A percentile compares a stretch with the other conserved stretches of the same genome.
These are phyloP conservation scores for Leptinotarsa rubiginosa DNA, from an alignment of 2,888 invertebrate species.

Conservation along the genomic window DNA sequence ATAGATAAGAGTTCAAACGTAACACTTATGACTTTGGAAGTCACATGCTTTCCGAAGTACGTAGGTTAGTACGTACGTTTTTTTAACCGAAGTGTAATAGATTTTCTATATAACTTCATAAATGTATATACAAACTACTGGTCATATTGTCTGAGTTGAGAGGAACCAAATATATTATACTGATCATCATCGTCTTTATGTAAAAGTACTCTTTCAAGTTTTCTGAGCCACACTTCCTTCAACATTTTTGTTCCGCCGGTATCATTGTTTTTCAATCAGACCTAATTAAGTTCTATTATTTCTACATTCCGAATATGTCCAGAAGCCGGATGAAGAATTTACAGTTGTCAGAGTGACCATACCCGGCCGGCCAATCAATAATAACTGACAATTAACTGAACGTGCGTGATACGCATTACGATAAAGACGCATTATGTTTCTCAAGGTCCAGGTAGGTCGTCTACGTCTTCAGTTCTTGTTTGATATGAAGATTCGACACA, in stretches of 20 bases:
- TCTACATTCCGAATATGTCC: slow-evolving; percentile 19
- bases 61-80: too few species aligned
- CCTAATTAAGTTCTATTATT: slow-evolving; percentile 21
- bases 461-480: too few species aligned
- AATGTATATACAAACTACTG: too few species aligned
- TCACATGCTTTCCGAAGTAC: too few species aligned
- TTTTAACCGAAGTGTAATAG: too few species aligned
- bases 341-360: slow-evolving; percentile 12
- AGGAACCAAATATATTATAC: too few species aligned
- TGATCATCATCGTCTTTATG: too few species aligned
- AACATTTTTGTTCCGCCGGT: background rate
- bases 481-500: too few species aligned
- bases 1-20: too few species aligned
- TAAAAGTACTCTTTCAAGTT: background rate
- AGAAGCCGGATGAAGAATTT: slow-evolving; percentile 18
- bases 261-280: background rate
- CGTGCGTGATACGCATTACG: slow-evolving; percentile 7
- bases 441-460: background rate
- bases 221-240: background rate
- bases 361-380: background rate
- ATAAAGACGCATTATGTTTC: background rate
- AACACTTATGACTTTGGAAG: too few species aligned
- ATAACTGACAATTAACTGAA: background rate
- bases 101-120: too few species aligned
- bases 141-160: too few species aligned